Evolutionary conservation across 92 coral and sea anemone genomes (phyloP).

Genomic region (Hydrozoanthus gracilis): DNA sequence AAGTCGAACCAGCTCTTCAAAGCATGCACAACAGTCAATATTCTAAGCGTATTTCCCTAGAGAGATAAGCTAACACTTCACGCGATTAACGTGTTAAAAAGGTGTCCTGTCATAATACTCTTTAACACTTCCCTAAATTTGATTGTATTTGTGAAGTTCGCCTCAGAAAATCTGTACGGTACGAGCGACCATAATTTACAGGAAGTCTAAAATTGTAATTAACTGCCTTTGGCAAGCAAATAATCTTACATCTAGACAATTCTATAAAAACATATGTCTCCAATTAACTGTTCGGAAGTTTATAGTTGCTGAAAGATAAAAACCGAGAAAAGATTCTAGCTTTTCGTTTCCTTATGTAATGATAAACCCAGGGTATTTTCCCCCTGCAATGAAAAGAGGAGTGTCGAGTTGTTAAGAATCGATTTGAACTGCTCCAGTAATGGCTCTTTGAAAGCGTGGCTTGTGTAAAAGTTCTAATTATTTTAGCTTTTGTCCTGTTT

Average conservation of each 20-base stretch:
- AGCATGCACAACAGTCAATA: no score
- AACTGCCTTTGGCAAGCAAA: conserved; percentile 23
- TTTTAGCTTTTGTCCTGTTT: conserved; percentile 13
- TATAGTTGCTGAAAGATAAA: conserved; percentile 14
- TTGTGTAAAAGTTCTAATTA: conserved; percentile 15
- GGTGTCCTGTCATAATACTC: no score
- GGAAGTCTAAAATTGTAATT: conserved; percentile 36
- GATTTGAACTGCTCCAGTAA: conserved; percentile 5
- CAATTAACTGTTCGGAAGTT: conserved; percentile 48
- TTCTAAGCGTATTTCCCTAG: no score
- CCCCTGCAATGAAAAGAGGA: conserved; percentile 7
- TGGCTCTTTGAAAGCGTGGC: background rate
- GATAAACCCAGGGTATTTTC: background rate
- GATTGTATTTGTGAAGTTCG: no score
- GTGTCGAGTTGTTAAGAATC: conserved; percentile 20
- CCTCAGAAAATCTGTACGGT: no score
- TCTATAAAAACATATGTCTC: conserved; percentile 32
- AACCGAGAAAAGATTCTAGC: background rate
- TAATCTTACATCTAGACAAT: conserved; percentile 22
- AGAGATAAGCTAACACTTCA: no score
- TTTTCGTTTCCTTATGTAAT: background rate
- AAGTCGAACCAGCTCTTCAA: no score
- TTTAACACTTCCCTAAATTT: no score
- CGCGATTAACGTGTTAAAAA: no score
- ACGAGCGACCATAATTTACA: background rate